Evolutionary conservation across 1,140 invertebrate genomes (phyloP).

Genomic region (Melanaphis sacchari): DNA sequence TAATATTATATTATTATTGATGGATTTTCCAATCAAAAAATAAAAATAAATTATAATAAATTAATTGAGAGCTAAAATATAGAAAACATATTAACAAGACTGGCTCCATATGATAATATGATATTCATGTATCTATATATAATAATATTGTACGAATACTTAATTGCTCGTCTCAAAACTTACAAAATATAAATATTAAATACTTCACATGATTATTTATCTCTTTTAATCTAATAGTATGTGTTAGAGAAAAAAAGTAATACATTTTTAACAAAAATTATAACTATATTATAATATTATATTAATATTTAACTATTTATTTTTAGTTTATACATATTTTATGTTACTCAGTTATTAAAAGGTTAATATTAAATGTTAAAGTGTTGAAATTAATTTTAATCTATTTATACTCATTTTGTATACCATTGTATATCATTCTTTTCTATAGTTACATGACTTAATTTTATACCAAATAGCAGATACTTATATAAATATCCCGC

Average conservation of each 20-base stretch:
- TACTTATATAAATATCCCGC: not conserved
- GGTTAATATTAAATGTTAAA: not conserved
- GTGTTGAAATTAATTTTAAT: not conserved
- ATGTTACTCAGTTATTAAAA: not conserved
- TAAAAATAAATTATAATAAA: not conserved
- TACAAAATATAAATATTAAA: no score
- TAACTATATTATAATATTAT: no score
- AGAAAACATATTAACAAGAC: not conserved
- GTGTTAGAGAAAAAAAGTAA: no score
- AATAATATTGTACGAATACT: no score
- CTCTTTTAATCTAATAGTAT: no score
- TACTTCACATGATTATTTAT: no score
- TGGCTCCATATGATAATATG: not conserved
- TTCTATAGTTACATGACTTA: not conserved
- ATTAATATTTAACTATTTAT: not conserved
- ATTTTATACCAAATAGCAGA: not conserved
- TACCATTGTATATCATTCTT: no score
- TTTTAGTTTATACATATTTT: not conserved
- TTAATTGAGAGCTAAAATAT: not conserved
- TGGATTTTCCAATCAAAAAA: not conserved
- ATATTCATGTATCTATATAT: no score
- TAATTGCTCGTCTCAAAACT: no score
- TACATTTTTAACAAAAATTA: no score
- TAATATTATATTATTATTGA: not conserved
- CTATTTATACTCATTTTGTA: no score